Base-by-base conservation (phyloP, 2,113 vertebrate genomes). In the Saiga tatarica region DNA sequence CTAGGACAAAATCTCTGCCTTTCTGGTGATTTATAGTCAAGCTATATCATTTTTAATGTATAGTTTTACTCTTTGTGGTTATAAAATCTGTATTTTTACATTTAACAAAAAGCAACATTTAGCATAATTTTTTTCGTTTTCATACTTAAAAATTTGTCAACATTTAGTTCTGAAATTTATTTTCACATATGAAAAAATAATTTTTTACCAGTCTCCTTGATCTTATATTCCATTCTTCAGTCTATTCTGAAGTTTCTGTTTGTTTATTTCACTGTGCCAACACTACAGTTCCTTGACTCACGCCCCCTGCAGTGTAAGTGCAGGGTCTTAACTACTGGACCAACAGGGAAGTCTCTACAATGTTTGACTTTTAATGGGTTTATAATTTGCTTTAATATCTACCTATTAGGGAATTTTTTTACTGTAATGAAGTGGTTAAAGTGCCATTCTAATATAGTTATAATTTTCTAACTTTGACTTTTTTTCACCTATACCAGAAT, bases 361-460 rank as follows among this genome's bases (percentile, higher is more conserved):
- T 59, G 62, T 17, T 82, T 95, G 84, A 59, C 36, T 89, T 91
- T 85, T 86, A 45, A 33, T 71, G 42, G 36, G 10, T 82, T 86
- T 39, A 39, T 84, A 91, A 53, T 79, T 96, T 84, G 9, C 45
- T 94, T 87, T 95, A 33, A 39, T 79, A 79, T 74, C 39, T 33
- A 9, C 55, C 57, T 36, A 39, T 39, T 39, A 71, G n/a, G n/a
- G 19, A 23, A 23, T 6, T 71, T 39, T 39, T 39, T 39, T 53
- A 23, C 79, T 53, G 4, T 82, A 81, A 81, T 52, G 10, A 53
- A 53, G 30, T 53, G 47, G 19, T 21, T 13, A 53, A 82, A 52
- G 12, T 12, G 13, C 17, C 17, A 52, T 82, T 52, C 47, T 52
- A 53, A 82, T 7, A 7, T n/a, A 82, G 47, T 52, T n/a, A n/a